These are phyloP conservation scores for Himalopsyche phryganea DNA, from an alignment of 1,140 invertebrate genomes.

Conservation along the genomic window DNA sequence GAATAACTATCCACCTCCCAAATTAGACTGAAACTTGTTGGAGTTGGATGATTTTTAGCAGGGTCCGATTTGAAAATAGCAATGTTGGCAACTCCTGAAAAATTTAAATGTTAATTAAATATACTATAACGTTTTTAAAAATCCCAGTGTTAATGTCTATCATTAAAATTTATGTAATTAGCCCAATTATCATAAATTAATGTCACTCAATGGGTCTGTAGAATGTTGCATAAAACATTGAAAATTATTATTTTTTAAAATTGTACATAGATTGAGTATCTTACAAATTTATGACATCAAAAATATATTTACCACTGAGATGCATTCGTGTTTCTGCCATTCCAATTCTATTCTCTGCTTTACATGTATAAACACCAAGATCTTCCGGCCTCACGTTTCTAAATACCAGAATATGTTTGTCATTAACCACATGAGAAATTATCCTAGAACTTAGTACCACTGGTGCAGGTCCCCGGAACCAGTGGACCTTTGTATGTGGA, in stretches of 20 bases:
- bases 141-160: too few relatives aligned
- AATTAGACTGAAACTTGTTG: slow-evolving; percentile 57
- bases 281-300: neutral
- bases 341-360: slow-evolving; percentile 70
- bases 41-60: slow-evolving; percentile 40
- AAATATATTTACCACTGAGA: slow-evolving; percentile 42
- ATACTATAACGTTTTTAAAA: too few relatives aligned
- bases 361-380: slow-evolving; percentile 74
- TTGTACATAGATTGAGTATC: neutral
- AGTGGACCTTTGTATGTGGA: slow-evolving; percentile 54
- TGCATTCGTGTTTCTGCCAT: slow-evolving; percentile 50
- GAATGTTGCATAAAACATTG: too few relatives aligned
- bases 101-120: slow-evolving; percentile 12
- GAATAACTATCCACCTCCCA: slow-evolving; percentile 76
- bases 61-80: slow-evolving; percentile 48
- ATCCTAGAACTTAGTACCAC: slow-evolving; percentile 52
- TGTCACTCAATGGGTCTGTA: too few relatives aligned
- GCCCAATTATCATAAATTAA: too few relatives aligned
- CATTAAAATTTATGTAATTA: too few relatives aligned
- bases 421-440: slow-evolving; percentile 53
- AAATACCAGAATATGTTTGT: slow-evolving; percentile 65
- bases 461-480: slow-evolving; percentile 43
- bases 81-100: slow-evolving; percentile 44
- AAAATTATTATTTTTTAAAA: too few relatives aligned
- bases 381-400: slow-evolving; percentile 64